Evolutionary conservation across 2,888 invertebrate species (phyloP).

Genomic region (Drosophila kanekoi): DNA sequence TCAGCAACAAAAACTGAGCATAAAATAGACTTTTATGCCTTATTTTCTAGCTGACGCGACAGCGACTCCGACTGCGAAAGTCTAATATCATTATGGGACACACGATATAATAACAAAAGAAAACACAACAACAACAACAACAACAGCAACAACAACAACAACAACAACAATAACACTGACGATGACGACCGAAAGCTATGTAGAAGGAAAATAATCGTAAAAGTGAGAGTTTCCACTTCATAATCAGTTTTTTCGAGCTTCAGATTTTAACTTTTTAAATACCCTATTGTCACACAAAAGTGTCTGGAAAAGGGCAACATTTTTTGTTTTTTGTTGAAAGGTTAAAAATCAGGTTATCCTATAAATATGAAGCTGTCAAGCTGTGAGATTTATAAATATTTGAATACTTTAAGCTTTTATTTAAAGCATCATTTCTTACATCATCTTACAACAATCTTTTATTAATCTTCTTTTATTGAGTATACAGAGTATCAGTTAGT

Average conservation of each 20-base stretch:
- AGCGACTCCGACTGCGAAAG: conserved; percentile 70
- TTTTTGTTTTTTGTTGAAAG: too few species aligned
- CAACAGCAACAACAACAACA: conserved; percentile 28
- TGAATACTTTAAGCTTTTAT: too few species aligned
- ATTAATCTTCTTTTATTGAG: too few species aligned
- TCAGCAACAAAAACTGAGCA: conserved; percentile 74
- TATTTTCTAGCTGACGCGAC: conserved; percentile 59
- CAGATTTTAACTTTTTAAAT: conserved; percentile 48
- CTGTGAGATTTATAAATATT: too few species aligned
- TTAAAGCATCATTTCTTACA: too few species aligned
- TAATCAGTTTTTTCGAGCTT: conserved; percentile 56
- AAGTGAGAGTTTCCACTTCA: conserved; percentile 82
- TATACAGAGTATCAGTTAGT: too few species aligned
- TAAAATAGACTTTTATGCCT: conserved; percentile 77
- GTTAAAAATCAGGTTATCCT: too few species aligned
- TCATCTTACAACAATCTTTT: too few species aligned
- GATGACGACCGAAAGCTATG: conserved; percentile 71
- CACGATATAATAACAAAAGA: conserved; percentile 67
- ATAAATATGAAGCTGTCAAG: too few species aligned
- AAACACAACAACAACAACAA: conserved; percentile 44
- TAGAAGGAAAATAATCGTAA: conserved; percentile 78
- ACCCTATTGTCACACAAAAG: conserved; percentile 2
- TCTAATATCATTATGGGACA: conserved; percentile 73
- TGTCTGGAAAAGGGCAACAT: too few species aligned
- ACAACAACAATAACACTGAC: conserved; percentile 37